Evolutionary conservation across 2,888 invertebrate species (phyloP).

Genomic region (Acanthosepion pharaonis): DNA sequence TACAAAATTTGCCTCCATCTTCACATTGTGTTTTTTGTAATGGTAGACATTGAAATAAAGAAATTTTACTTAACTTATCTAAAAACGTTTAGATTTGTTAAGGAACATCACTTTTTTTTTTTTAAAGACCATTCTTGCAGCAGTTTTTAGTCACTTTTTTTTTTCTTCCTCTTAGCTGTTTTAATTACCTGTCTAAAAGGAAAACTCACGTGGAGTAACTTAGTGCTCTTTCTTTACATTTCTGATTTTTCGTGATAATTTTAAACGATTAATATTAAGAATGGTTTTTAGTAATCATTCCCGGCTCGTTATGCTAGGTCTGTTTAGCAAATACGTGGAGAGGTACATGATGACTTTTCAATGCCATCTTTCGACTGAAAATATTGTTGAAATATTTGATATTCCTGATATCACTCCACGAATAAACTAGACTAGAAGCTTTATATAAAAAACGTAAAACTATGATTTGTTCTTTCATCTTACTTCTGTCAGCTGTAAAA

Average conservation of each 20-base stretch:
- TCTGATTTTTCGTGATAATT: too few relatives aligned
- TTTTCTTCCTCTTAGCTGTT: neutral
- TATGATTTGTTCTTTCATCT: too few relatives aligned
- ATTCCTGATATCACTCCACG: neutral
- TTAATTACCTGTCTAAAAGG: too few relatives aligned
- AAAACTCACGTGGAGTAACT: too few relatives aligned
- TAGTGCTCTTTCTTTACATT: too few relatives aligned
- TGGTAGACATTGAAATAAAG: neutral
- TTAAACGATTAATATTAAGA: too few relatives aligned
- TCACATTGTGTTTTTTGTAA: neutral
- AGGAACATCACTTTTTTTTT: too few relatives aligned
- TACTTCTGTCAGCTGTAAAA: too few relatives aligned
- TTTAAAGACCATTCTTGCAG: neutral
- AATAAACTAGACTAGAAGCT: neutral
- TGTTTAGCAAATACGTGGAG: neutral
- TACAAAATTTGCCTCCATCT: neutral
- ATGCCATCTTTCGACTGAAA: conserved; percentile 9
- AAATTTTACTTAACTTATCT: neutral
- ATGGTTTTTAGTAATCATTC: too few relatives aligned
- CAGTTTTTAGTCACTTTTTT: neutral
- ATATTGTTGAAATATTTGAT: neutral
- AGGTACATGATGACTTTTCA: neutral
- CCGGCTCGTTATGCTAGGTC: too few relatives aligned
- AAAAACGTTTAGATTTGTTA: neutral
- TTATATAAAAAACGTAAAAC: too few relatives aligned